A percentile compares a stretch with the other conserved stretches of the same genome.
phyloP scores from a whole-genome alignment of 2,113 vertebrate genomes.

The Anolis carolinensis region DNA sequence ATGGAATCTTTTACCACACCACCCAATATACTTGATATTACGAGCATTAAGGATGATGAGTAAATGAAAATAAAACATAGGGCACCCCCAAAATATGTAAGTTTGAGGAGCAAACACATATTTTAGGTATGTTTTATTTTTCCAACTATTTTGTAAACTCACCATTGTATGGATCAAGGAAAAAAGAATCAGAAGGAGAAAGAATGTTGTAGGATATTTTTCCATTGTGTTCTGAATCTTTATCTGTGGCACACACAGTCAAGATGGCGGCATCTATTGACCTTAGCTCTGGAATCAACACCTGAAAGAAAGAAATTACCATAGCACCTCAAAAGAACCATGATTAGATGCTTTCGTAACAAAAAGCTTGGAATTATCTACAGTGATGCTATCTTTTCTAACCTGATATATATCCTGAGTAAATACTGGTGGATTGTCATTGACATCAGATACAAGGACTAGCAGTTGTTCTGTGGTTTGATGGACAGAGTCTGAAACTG shows the following conservation, averaged over 20 bases:
- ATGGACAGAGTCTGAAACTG: slow-evolving; percentile 85
- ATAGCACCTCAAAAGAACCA: not conserved
- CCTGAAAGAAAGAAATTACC: slow-evolving; percentile 69
- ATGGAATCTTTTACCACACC: not conserved
- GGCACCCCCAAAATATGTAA: not conserved
- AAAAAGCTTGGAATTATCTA: not conserved
- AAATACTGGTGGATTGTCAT: slow-evolving; percentile 91
- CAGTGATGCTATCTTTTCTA: not conserved
- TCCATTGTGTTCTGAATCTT: slow-evolving; percentile 78
- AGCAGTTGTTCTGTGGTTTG: slow-evolving; percentile 77
- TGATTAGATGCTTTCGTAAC: not conserved
- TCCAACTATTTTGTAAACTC: slow-evolving; percentile 57
- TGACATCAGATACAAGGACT: slow-evolving; percentile 84
- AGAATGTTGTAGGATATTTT: slow-evolving; percentile 85
- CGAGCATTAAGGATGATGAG: not conserved
- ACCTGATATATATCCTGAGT: slow-evolving; percentile 86
- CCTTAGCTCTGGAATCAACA: slow-evolving; percentile 79
- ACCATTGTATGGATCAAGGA: slow-evolving; percentile 84
- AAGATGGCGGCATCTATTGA: slow-evolving; percentile 71
- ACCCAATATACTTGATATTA: not conserved
- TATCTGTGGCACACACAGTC: slow-evolving; percentile 82
- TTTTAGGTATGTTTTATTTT: slow-evolving; percentile 17
- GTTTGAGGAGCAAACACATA: slow-evolving; percentile 20
- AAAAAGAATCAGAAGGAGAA: slow-evolving; percentile 79
- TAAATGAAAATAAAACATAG: not conserved